phyloP scores from a whole-genome alignment of 92 coral and sea anemone species.

The Palythoa grandiflora region DNA sequence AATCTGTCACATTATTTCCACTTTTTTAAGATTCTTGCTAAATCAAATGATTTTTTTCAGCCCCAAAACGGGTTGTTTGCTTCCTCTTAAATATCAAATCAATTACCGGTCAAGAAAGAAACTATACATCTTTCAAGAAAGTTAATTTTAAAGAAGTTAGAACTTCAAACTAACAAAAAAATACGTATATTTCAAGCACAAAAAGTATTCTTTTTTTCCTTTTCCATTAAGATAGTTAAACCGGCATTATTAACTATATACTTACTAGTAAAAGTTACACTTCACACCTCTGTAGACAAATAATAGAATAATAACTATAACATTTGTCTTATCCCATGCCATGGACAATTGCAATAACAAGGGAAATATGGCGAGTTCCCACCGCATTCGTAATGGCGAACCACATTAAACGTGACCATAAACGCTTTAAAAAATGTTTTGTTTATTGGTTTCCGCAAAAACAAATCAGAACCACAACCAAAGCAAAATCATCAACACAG shows the following conservation, averaged over 20 bases:
- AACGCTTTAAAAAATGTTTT: conserved; percentile 25
- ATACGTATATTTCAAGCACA: background rate
- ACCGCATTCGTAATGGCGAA: conserved; percentile 1
- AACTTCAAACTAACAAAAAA: conserved; percentile 3
- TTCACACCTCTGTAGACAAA: conserved; percentile 43
- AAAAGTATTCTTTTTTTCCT: background rate
- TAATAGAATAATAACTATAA: conserved; percentile 2
- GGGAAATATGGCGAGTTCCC: conserved; percentile 38
- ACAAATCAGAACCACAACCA: conserved; percentile 31
- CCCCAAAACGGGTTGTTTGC: conserved; percentile 12
- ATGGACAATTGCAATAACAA: conserved; percentile 24
- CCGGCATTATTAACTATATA: conserved; percentile 25
- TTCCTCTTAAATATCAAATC: background rate
- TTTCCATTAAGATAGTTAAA: conserved; percentile 4
- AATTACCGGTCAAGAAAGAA: background rate
- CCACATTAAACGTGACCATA: conserved; percentile 5
- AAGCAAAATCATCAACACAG: conserved; percentile 31
- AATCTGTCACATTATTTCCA: background rate
- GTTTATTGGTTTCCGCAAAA: conserved; percentile 31
- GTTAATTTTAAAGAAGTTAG: background rate
- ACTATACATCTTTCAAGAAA: background rate
- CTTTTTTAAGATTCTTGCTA: background rate
- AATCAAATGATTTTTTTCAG: background rate
- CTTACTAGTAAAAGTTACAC: conserved; percentile 41
- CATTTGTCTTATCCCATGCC: conserved; percentile 40